phyloP scores from a whole-genome alignment of 2,888 invertebrate species.

The Cistogaster globosa region DNA sequence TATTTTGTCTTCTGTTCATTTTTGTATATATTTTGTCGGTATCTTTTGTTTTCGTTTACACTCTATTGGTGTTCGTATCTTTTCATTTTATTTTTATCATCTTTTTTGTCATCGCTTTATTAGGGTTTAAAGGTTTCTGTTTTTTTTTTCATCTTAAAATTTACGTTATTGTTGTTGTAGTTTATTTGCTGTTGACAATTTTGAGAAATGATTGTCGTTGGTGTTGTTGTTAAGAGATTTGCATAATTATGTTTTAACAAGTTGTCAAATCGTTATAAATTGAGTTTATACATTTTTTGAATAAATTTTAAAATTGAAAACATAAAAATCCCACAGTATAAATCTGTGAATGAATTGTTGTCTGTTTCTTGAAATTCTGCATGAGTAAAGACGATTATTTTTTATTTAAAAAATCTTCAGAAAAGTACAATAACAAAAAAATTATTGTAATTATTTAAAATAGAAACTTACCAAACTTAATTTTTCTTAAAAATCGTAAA shows the following conservation, averaged over 20 bases:
- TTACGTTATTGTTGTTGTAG: background rate
- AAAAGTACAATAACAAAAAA: background rate
- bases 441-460: too few relatives aligned
- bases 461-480: too few relatives aligned
- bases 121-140: conserved; percentile 56
- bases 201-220: conserved; percentile 58
- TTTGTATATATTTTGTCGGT: conserved; percentile 57
- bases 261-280: conserved; percentile 69
- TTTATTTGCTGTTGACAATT: conserved; percentile 64
- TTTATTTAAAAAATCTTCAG: background rate
- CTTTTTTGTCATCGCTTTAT: conserved; percentile 48
- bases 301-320: conserved; percentile 42
- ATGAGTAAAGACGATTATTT: background rate
- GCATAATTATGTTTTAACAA: conserved; percentile 69
- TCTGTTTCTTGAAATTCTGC: conserved; percentile 30
- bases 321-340: conserved; percentile 13
- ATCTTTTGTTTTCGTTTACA: conserved; percentile 61
- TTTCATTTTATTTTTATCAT: conserved; percentile 37
- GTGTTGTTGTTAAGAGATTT: conserved; percentile 57
- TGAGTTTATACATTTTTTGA: conserved; percentile 54
- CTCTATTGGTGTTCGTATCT: conserved; percentile 71
- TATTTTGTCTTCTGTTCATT: background rate
- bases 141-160: conserved; percentile 21
- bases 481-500: too few relatives aligned
- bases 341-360: conserved; percentile 51